phyloP scores from a whole-genome alignment of 2,797 vertebrate species.

The Oceanodroma leucorhoa region DNA sequence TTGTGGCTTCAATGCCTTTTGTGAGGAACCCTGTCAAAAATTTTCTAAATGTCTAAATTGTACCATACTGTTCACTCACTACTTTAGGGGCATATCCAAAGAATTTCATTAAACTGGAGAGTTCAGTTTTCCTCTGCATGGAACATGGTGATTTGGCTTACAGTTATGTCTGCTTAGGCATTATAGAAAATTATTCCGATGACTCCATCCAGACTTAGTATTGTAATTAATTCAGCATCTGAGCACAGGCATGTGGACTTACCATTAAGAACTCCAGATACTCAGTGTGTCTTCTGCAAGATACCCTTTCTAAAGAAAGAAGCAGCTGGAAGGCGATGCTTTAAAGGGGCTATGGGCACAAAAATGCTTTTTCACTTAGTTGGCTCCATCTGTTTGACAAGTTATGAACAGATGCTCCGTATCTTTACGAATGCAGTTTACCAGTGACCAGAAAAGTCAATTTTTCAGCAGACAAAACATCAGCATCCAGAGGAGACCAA shows the following conservation, averaged over 20 bases:
- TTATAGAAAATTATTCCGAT: not conserved
- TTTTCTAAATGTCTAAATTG: not conserved
- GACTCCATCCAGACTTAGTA: not conserved
- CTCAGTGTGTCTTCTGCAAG: not conserved
- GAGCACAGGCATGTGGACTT: not conserved
- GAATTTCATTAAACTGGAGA: not conserved
- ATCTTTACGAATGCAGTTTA: conserved; percentile 40
- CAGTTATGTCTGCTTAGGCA: not conserved
- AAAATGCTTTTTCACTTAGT: conserved; percentile 45
- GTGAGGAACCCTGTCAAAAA: not conserved
- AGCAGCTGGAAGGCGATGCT: conserved; percentile 33
- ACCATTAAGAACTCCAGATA: not conserved
- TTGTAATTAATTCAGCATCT: not conserved
- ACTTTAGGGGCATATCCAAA: not conserved
- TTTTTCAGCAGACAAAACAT: conserved; percentile 48
- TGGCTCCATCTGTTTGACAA: conserved; percentile 58
- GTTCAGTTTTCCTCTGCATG: not conserved
- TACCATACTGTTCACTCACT: not conserved
- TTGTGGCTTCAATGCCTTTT: not conserved
- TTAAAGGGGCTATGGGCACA: conserved; percentile 11
- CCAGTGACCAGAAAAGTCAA: conserved; percentile 42
- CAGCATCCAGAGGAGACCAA: conserved; percentile 17
- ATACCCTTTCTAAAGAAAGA: conserved; percentile 20
- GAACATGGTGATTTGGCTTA: not conserved
- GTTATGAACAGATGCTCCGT: conserved; percentile 44